Evolutionary conservation across 2,888 invertebrate genomes (phyloP).

Genomic region (Campopleginae sp.): DNA sequence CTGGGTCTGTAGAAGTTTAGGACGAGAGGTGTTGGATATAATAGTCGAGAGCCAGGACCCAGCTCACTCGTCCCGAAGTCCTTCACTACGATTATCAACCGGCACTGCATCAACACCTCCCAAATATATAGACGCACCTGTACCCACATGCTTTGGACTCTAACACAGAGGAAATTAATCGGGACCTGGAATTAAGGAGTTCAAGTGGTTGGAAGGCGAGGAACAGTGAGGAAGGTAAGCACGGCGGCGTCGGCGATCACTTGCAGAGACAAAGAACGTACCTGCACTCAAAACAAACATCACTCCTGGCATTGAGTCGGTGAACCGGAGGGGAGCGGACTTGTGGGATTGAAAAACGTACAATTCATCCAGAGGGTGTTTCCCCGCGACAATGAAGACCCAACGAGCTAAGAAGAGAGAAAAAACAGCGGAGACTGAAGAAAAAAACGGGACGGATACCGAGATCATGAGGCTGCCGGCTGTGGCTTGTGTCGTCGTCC

Average conservation of each 20-base stretch:
- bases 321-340: constrained; percentile 22
- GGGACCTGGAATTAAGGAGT: constrained; percentile 50
- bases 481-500: constrained; percentile 42
- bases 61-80: constrained; percentile 34
- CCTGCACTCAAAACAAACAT: constrained; percentile 83
- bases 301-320: constrained; percentile 68
- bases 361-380: constrained; percentile 65
- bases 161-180: constrained; percentile 44
- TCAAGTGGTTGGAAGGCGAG: constrained; percentile 39
- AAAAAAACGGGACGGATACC: constrained; percentile 43
- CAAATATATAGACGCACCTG: not conserved
- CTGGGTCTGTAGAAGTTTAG: not conserved
- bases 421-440: constrained; percentile 8
- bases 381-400: constrained; percentile 59
- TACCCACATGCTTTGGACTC: not conserved
- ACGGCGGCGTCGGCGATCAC: constrained; percentile 70
- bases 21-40: constrained; percentile 36
- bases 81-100: constrained; percentile 15
- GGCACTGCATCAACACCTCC: constrained; percentile 20
- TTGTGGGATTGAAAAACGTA: constrained; percentile 48
- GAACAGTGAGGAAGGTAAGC: constrained; percentile 31
- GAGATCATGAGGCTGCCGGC: constrained; percentile 54
- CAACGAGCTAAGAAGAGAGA: constrained; percentile 1
- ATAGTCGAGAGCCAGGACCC: constrained; percentile 34
- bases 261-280: constrained; percentile 80